Evolutionary conservation across 2,888 invertebrate species (phyloP), one percentile per base, ranked within the genome.

Genomic region (Ditylenchus weischeri): DNA sequence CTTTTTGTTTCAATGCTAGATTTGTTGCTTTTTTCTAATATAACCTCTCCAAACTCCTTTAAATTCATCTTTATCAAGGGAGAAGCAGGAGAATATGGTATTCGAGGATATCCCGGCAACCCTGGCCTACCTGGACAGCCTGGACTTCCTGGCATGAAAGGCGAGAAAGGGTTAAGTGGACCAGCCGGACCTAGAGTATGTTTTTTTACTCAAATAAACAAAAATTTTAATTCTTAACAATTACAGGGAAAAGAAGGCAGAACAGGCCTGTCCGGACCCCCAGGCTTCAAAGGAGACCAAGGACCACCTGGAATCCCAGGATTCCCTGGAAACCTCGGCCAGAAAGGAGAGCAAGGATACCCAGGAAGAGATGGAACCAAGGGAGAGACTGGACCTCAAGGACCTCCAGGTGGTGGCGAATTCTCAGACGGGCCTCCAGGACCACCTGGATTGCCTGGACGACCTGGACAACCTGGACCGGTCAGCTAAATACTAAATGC

Each of bases 151-250:
- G 75, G 71, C 21, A 73, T 74, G 61, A 71, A 74, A 48, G 81
- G 81, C 67, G 81, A 81, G 69, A 81, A 81, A 67, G 81, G 81
- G 69, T 69, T 81, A 57, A 86, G 88, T 73, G 93, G 93, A 63
- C 76, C 82, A 13, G 89, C 90, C 83, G 92, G 92, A 36, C 68
- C 77, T 0, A 84, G 86, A 73, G 87, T 87, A 79, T 77, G n/a
- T 81, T 76, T 54, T 29, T 64, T 29, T 29, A 18, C 5, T 15
- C 4, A 18, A 38, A 35, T 2, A 2, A 6, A 29, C 7, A 29
- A 19, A 19, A 50, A 4, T 21, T 54, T 54, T 7, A 29, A 18
- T 6, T 36, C 36, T 19, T 29, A 35, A 18, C 29, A 19, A 21
- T 50, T 76, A 65, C 62, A 82, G 80, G 83, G 83, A 69, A 82